Evolutionary conservation across 2,888 invertebrate genomes (phyloP), one percentile per base, ranked within the genome.

Genomic region (Ferdinandea cuprea): DNA sequence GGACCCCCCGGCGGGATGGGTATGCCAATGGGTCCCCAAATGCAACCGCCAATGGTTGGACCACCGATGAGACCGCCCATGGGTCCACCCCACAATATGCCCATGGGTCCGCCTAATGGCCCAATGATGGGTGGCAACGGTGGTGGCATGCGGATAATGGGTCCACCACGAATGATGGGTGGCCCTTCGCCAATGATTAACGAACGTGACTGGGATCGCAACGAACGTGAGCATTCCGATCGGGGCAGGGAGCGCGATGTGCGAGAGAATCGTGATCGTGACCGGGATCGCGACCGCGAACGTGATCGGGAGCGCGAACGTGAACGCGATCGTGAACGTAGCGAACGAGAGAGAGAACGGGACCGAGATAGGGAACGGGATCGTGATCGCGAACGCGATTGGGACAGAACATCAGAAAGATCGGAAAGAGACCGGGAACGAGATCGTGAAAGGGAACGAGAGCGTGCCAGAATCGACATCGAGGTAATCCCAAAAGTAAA

Each of bases 391-490:
- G 89, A 90, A 37, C 88, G 90, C 37, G 87, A 90, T 48, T 88
- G 91, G 77, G 72, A 78, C 17, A 17, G 80, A 56, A 44, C 63
- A 2, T 56, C 61, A 5, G 78, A 78, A 28, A 88, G 91, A 1
- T 91, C 92, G 84, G 92, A 92, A 8, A 89, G 92, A 48, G 91
- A 91, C 54, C 88, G 92, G 85, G 93, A 93, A 11, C 44, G 66
- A 8, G 85, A 85, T 0, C 65, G 74, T 87, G 92, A 52, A 89
- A 90, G 69, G 54, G 85, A 85, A 15, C 77, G 85, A 19, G 83
- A 83, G 76, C 91, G 91, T 28, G 87, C 88, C 15, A 89, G 89
- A 19, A 86, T 87, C 30, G 92, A 93, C 9, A 90, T 92, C 5
- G 92, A 81, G 25, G 65, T 81, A 50, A 56, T 40, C 11, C 68